Evolutionary conservation across 2,888 invertebrate genomes (phyloP), one percentile per base, ranked within the genome.

Genomic region (Hypena proboscidalis): DNA sequence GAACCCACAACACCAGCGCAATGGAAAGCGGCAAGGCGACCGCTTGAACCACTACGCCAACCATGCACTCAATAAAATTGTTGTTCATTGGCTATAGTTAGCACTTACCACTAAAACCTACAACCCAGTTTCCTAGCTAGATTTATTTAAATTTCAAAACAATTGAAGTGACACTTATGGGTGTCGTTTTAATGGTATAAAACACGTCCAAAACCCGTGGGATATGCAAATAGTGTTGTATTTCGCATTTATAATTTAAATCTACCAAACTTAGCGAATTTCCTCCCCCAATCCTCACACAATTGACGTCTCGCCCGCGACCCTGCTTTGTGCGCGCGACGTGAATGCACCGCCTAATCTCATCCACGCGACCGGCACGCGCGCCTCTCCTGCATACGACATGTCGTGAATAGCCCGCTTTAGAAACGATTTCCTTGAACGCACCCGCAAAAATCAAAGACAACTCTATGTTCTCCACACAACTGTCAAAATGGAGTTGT

Each of bases 191-290:
- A 58, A 66, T 66, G 23, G 50, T 52, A 54, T 63, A 59, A 62
- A 59, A 61, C 52, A 54, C 52, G 49, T 49, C 44, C 38, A 36
- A 66, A 55, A 67, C 68, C 66, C 89, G 89, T 90, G 90, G 87
- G 90, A 90, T 87, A 88, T 89, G 88, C 86, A 90, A 90, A 90
- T 90, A 90, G 77, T 74, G 77, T 70, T 69, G 72, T 71, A 76
- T 80, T 80, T 76, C 83, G 80, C 75, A 84, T 90, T 87, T 85
- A 87, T 88, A 90, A 90, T 88, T 90, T 72, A 83, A 88, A 89
- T 84, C 81, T 71, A 87, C 87, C 89, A 72, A 85, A 84, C 87
- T 88, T 86, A 80, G 82, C 79, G 88, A 78, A 80, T 84, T 84
- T 75, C 74, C 77, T 74, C 83, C 90, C 87, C 77, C 83, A 81